Conservation (phyloP, 2,113 vertebrate species). For the Prolemur simus region DNA sequence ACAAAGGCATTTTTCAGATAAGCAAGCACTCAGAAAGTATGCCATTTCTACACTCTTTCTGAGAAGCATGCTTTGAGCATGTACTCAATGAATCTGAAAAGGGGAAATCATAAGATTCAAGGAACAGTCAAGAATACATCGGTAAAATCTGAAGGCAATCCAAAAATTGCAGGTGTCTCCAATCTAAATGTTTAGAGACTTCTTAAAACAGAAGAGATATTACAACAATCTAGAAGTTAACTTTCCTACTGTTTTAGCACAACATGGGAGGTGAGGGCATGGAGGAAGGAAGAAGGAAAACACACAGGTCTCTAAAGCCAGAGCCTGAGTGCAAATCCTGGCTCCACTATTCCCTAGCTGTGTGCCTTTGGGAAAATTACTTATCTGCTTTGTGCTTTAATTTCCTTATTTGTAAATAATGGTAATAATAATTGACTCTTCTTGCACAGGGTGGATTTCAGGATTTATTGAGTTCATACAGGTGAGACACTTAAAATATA, state of each 20-base stretch:
- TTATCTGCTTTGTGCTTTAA: not conserved
- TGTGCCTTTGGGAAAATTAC: not conserved
- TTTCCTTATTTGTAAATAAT: not conserved
- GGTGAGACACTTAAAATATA: not conserved
- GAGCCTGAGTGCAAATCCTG: not conserved
- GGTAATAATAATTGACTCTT: not conserved
- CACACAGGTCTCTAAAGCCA: not conserved
- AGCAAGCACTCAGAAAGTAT: not conserved
- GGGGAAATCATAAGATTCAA: not conserved
- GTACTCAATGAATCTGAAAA: not conserved
- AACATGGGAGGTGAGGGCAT: not conserved
- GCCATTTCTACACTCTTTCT: not conserved
- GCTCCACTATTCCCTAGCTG: not conserved
- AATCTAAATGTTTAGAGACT: not conserved
- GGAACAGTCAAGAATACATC: not conserved
- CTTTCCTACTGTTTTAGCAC: not conserved
- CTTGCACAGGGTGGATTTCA: not conserved
- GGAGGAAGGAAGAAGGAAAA: not conserved
- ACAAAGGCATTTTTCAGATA: not conserved
- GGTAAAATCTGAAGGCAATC: not conserved
- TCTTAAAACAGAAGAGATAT: not conserved
- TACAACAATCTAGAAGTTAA: not conserved
- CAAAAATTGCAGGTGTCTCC: not conserved
- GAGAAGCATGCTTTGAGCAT: not conserved
- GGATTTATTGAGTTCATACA: not conserved